These are phyloP conservation scores for Yponomeuta cagnagella DNA, from an alignment of 2,888 invertebrate genomes.

Conservation along the genomic window DNA sequence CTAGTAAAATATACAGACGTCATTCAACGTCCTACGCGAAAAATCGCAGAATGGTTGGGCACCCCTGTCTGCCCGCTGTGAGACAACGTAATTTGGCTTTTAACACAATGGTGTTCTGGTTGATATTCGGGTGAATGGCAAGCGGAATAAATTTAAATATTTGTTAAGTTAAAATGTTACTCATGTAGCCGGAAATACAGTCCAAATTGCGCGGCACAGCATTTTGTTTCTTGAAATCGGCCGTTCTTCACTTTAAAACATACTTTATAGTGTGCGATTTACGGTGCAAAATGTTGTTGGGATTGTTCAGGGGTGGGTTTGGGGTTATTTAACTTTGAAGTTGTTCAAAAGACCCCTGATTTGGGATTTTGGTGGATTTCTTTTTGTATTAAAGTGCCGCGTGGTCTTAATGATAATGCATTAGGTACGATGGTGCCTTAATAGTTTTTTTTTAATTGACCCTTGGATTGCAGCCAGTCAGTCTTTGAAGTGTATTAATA, in stretches of 20 bases:
- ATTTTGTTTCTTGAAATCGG: conserved; percentile 12
- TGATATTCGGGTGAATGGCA: conserved; percentile 16
- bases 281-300: conserved; percentile 13
- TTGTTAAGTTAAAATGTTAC: conserved; percentile 76
- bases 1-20: conserved; percentile 74
- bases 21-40: conserved; percentile 64
- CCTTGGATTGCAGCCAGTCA: background rate
- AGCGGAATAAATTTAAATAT: conserved; percentile 71
- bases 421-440: conserved; percentile 22
- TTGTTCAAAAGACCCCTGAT: conserved; percentile 72
- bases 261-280: conserved; percentile 16
- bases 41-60: conserved; percentile 57
- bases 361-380: conserved; percentile 71
- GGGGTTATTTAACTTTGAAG: conserved; percentile 55
- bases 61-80: conserved; percentile 45
- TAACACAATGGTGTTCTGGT: conserved; percentile 8
- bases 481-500: conserved; percentile 6
- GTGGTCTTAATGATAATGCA: conserved; percentile 74
- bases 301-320: background rate
- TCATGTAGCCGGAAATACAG: conserved; percentile 74
- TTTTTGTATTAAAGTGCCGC: conserved; percentile 71
- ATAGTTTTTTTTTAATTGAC: conserved; percentile 13
- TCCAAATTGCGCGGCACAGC: conserved; percentile 61
- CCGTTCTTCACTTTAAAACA: conserved; percentile 1
- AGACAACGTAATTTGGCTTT: background rate